Evolutionary conservation across 2,888 invertebrate species (phyloP), one percentile per base, ranked within the genome.

Genomic region (Atrina japonica): DNA sequence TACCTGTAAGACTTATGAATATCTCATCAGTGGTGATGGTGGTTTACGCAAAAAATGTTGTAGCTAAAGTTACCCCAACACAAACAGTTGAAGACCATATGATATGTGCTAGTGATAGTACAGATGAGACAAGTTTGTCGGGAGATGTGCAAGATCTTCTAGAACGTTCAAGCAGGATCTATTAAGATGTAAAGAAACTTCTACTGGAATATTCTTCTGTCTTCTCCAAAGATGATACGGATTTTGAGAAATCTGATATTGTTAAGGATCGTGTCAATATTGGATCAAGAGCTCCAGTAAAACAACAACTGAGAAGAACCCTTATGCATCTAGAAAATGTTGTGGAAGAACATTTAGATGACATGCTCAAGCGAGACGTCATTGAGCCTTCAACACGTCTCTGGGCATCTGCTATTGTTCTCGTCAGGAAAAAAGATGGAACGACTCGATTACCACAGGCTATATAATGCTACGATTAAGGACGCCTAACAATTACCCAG

Each of bases 401-500:
- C 14, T 64, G 64, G 52, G 6, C 52, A 3, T 64, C 64, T 9
- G 23, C 11, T 11, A 41, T 64, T 14, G 41, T 64, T 29, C 9
- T 64, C 11, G 53, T 64, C 11, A 35, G 1, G 23, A 64, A 53
- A 29, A 52, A 52, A 11, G 64, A 53, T 16, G 27, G 43, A 14
- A 27, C 52, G 41, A 52, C 43, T 27, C 25, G 55, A 21, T 29
- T 64, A 53, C 40, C 14, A 52, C 11, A 21, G 9, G 5, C 35
- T 64, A 23, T 52, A 64, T 43, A 43, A 64, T 14, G 35, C 30
- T 1, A 64, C 64, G 0, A 40, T 53, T 0, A 64, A 64, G 40
- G 64, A 64, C 40, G 41, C 40, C 6, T 53, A 64, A 27, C 52
- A 52, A 3, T 29, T 64, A 25, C 64, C 64, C 14, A 18, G 64